These are phyloP conservation scores for Lemur catta DNA, from an alignment of 2,797 vertebrate species.

Conservation along the genomic window DNA sequence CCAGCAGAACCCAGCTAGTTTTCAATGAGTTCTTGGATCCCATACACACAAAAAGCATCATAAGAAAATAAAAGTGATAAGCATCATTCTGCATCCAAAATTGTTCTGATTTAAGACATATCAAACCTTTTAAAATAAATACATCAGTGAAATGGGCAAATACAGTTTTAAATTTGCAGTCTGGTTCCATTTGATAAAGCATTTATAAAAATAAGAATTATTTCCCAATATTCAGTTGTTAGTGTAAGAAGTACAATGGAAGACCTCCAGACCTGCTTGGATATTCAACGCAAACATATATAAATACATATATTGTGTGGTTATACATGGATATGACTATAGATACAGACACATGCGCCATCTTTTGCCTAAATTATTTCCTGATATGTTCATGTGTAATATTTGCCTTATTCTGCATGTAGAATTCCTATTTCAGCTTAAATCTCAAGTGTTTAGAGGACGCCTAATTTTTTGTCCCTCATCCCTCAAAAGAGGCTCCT, in stretches of 20 bases:
- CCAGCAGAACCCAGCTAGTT: constrained; percentile 50
- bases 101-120: constrained; percentile 73
- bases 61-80: constrained; percentile 68
- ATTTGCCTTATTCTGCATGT: neutral
- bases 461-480: neutral
- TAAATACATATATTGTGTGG: neutral
- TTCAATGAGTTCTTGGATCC: constrained; percentile 72
- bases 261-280: neutral
- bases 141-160: constrained; percentile 64
- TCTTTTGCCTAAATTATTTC: constrained; percentile 42
- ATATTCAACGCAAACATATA: neutral
- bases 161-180: constrained; percentile 22
- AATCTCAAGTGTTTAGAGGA: neutral
- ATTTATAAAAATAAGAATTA: constrained; percentile 26
- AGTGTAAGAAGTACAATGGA: neutral
- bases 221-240: constrained; percentile 54
- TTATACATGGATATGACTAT: neutral
- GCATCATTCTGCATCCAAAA: constrained; percentile 70
- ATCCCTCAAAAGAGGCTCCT: neutral
- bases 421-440: constrained; percentile 19
- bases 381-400: neutral
- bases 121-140: constrained; percentile 75
- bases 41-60: constrained; percentile 9
- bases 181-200: constrained; percentile 65
- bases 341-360: neutral